Evolutionary conservation across 2,113 vertebrate genomes (phyloP), one percentile per base, ranked within the genome.

Genomic region (Agelaius phoeniceus): DNA sequence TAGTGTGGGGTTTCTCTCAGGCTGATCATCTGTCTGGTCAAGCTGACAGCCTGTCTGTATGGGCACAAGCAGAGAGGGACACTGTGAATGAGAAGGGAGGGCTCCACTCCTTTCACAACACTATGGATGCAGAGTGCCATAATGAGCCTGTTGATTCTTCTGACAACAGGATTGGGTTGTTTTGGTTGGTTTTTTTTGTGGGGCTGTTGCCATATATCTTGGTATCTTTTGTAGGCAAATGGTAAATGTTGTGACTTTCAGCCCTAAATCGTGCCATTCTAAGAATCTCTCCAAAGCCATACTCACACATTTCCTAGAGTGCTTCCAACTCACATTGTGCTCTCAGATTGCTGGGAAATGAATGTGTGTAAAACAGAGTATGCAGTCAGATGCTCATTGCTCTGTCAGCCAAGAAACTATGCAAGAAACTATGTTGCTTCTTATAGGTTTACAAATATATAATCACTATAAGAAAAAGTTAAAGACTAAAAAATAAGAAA

Each of bases 221-320:
- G 33, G 7, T 94, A 55, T 58, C 46, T 63, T 90, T 55, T 80
- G 46, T 77, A 84, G 73, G 55, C 35, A 75, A n/a, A 77, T 62
- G 26, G 68, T 90, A 83, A 88, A 73, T 67, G 37, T 84, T 91
- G 61, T 90, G 61, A 76, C 73, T 90, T 90, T 24, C 51, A 94
- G 59, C 39, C 78, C 43, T 67, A 31, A 80, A 58, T 80, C 24
- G 21, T 35, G 13, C 24, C 49, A 37, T 59, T 77, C 15, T 73
- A 48, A 86, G 63, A 77, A 63, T 69, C 63, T 83, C 54, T 89
- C 43, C 39, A 85, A 71, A 88, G 49, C 51, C 6, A 0, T 83
- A 23, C 33, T 66, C 39, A 11, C 28, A 35, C 20, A 22, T 82
- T 91, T 91, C 35, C 41, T 65, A 82, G 49, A 85, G 43, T 2